Evolutionary conservation across 2,113 vertebrate species (phyloP), one percentile per base, ranked within the genome.

Genomic region (Baryphthengus martii): DNA sequence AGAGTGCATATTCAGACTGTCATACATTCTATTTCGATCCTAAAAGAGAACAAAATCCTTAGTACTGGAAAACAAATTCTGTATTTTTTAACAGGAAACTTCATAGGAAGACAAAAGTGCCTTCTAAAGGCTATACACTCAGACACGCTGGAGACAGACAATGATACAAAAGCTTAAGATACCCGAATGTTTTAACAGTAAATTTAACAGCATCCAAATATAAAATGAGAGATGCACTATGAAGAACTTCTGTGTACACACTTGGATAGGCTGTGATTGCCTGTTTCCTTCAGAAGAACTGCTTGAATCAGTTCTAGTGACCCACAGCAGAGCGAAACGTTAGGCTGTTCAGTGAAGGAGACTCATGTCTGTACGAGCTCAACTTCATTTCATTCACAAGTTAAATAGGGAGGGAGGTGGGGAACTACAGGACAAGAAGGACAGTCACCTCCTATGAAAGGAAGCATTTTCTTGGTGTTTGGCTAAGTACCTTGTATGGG

Each of bases 1-100:
- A 83, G 99, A 99, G 98, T 99, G 99, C 99, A 99, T 99, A 98
- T 99, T 99, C 97, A 99, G 98, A 96, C 99, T 99, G 98, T 99
- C 99, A 95, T 99, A 99, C 98, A 99, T 99, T 98, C 99, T 98
- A 98, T 98, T 98, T 96, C 98, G 98, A 98, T 98, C 98, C 98
- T 98, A 95, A 88, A 97, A 98, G 72, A 98, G 81, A 98, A 97
- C 52, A 95, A 90, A 97, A 96, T 45, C 49, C 79, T 90, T 91
- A 95, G 73, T 75, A 94, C 19, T 72, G 50, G 80, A 96, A 79
- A 35, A 96, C 13, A 97, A 68, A 58, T 82, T 50, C 67, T 88
- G 59, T 61, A 91, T 5, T 78, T 88, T 96, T 95, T 50, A 91
- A 95, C 39, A 93, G 84, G 73, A 94, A 85, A 72, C 55, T 80